Base-by-base conservation (phyloP, 2,113 vertebrate genomes). In the Sporophila hypoxantha region DNA sequence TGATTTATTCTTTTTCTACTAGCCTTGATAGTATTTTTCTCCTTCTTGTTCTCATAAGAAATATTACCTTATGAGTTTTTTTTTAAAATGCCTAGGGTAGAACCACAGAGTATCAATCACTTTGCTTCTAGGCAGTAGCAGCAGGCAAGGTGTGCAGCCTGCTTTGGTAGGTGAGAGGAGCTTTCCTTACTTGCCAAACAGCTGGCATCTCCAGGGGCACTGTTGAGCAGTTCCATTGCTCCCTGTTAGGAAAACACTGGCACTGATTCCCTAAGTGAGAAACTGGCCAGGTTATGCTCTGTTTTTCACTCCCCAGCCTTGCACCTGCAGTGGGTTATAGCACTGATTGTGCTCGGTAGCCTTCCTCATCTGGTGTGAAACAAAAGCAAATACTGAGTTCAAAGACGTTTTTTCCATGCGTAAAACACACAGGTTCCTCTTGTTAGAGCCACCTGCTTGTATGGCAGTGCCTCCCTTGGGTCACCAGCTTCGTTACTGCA, bases 251-350 rank as follows among this genome's bases (percentile, higher is more conserved):
- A 82, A 82, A 91, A 87, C 56, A 66, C n/a, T 30, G 50, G 29
- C 37, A 36, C 44, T 0, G 0, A 8, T 81, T 90, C 87, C 74
- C 55, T 46, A 6, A 27, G 56, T 55, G 50, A 66, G 55, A 86
- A 91, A 50, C 46, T 85, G 34, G 53, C 61, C 6, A 7, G 29
- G 12, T 91, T 83, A 22, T 29, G 5, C 60, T 75, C 17, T 23
- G 53, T 56, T 91, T 87, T 77, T 36, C 66, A 17, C n/a, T 85
- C 44, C 47, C 17, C 49, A 59, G 49, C 49, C 29, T 27, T 44
- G 66, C 88, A 89, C 82, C 91, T 92, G 90, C 85, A 85, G 34
- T 60, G 49, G n/a, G 30, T 83, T 91, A 77, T 74, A 67, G 65
- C 69, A 37, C 65, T 14, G 5, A n/a, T 23, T 85, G 76, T 13